These are phyloP conservation scores for Bubo blakistoni DNA, from an alignment of 2,113 vertebrate genomes.

Conservation along the genomic window DNA sequence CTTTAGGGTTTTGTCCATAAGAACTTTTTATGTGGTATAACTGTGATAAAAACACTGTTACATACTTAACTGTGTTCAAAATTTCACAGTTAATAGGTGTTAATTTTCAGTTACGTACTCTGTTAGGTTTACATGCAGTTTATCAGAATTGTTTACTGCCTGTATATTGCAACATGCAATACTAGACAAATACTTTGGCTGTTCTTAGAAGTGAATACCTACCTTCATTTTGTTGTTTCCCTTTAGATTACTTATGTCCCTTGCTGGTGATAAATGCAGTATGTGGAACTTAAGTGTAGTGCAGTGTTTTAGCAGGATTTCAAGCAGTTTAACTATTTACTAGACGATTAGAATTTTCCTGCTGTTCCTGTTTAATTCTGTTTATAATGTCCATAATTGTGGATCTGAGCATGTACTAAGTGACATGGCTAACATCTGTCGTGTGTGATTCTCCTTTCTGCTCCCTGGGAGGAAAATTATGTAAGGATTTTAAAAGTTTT, in stretches of 20 bases:
- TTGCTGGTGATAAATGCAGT: background rate
- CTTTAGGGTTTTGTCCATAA: background rate
- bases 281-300: background rate
- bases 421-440: slow-evolving; percentile 69
- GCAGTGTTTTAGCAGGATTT: slow-evolving; percentile 1
- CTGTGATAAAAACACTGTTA: background rate
- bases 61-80: background rate
- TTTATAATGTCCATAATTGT: slow-evolving; percentile 46
- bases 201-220: background rate
- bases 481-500: slow-evolving; percentile 60
- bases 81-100: background rate
- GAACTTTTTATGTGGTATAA: background rate
- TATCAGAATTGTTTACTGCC: background rate
- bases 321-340: slow-evolving; percentile 1
- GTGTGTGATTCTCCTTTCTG: slow-evolving; percentile 71
- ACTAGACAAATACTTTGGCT: background rate
- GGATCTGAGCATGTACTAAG: slow-evolving; percentile 58
- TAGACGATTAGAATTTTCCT: background rate
- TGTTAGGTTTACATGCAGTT: background rate
- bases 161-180: background rate
- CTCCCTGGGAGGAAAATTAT: slow-evolving; percentile 72
- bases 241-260: background rate
- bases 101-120: background rate
- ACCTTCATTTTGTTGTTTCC: background rate
- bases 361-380: slow-evolving; percentile 37